phyloP scores from a whole-genome alignment of 2,888 invertebrate genomes.

The Leucoptera coffeella region DNA sequence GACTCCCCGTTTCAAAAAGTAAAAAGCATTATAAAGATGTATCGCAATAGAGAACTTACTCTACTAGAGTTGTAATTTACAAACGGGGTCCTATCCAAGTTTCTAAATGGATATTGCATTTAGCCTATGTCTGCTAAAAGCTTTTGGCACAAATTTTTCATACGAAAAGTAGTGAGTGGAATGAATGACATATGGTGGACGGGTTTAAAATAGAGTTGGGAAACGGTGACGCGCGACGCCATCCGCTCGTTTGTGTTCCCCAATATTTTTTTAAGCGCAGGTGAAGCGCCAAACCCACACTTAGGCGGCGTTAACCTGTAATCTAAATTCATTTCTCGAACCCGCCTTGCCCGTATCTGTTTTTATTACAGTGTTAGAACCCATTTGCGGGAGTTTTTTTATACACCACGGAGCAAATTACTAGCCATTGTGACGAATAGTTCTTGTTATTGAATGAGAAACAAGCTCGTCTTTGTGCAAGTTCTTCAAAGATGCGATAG shows the following conservation, averaged over 20 bases:
- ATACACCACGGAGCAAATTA: constrained; percentile 46
- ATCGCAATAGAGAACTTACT: too few relatives aligned
- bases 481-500: constrained; percentile 7
- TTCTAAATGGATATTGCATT: too few relatives aligned
- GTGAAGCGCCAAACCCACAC: constrained; percentile 43
- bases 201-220: too few relatives aligned
- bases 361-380: constrained; percentile 47
- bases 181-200: too few relatives aligned
- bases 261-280: constrained; percentile 35
- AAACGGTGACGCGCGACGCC: too few relatives aligned
- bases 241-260: constrained; percentile 3
- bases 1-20: too few relatives aligned
- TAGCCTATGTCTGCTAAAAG: too few relatives aligned
- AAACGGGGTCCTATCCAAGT: too few relatives aligned
- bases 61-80: too few relatives aligned
- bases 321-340: constrained; percentile 54
- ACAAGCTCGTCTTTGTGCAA: constrained; percentile 14
- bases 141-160: too few relatives aligned
- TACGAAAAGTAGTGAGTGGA: too few relatives aligned
- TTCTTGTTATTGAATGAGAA: constrained; percentile 36
- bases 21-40: too few relatives aligned
- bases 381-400: constrained; percentile 47
- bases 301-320: constrained; percentile 51
- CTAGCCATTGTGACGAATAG: constrained; percentile 37
- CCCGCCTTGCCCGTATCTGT: constrained; percentile 40